A percentile compares a stretch with the other conserved stretches of the same genome.
Evolutionary conservation across 2,797 vertebrate species (phyloP).

Genomic region (Jordanella pulchra): DNA sequence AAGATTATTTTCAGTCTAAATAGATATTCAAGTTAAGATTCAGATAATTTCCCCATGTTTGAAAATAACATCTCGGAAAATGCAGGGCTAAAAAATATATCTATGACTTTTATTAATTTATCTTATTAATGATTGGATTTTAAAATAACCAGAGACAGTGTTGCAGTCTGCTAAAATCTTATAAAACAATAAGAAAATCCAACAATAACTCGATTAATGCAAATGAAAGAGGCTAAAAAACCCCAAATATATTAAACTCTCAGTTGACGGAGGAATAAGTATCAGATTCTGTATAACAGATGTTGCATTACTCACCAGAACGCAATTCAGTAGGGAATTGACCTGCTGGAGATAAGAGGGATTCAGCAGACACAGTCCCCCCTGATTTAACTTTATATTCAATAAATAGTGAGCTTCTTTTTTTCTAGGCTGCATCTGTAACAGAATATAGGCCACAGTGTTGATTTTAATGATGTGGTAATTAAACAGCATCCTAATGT

Average conservation of each 20-base stretch:
- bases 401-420: neutral
- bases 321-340: neutral
- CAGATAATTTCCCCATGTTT: neutral
- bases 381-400: neutral
- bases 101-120: neutral
- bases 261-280: neutral
- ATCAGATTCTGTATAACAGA: slow-evolving; percentile 7
- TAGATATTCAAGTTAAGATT: neutral
- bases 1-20: slow-evolving; percentile 1
- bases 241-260: neutral
- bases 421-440: neutral
- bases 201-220: neutral
- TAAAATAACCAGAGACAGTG: no score
- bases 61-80: neutral
- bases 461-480: neutral
- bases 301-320: neutral
- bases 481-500: no score
- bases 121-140: neutral
- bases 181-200: neutral
- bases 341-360: neutral
- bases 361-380: neutral
- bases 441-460: neutral
- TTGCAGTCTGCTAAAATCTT: neutral
- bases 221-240: neutral
- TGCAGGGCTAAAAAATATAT: neutral